Base-by-base conservation (phyloP, 2,113 vertebrate species). In the Thryonomys swinderianus region DNA sequence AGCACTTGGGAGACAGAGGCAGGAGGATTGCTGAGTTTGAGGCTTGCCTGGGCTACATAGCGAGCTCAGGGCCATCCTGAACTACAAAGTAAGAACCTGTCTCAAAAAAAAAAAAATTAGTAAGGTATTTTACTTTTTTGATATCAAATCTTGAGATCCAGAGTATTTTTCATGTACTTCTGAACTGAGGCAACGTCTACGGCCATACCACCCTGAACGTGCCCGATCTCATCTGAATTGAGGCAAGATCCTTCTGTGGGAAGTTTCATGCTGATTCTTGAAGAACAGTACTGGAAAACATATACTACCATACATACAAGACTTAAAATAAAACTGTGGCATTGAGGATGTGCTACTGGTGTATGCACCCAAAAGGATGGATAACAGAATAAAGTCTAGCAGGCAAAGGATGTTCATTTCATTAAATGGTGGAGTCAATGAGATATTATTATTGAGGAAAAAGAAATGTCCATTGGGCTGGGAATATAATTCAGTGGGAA, bases 271-370 rank as follows among this genome's bases (percentile, higher is more conserved):
- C 25, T 61, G 32, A 79, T 9, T 53, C 13, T 10, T 90, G 20
- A 95, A 87, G 62, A 79, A 53, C 14, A 83, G 71, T 84, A 80
- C 45, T 74, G 45, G 40, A 91, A 90, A 95, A 57, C 8, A 61
- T 18, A 78, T 0, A 85, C 4, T 17, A 62, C 18, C 18, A 74
- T 34, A n/a, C 45, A 53, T 23, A 10, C 32, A 51, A 73, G 12
- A 57, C 10, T 30, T 73, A n/a, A 7, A 45, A 79, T 59, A 85
- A 90, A 83, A 90, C 7, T 27, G 80, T 3, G 85, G 16, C 32
- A n/a, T 71, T 51, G 13, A 87, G 14, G 76, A 53, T 40, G n/a
- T 48, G 23, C n/a, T 78, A 55, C 32, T 64, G 62, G 42, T 30
- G 0, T 32, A 88, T 85, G 25, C 20, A 92, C 9, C 96, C 16